Evolutionary conservation across 2,888 invertebrate species (phyloP).

Genomic region (Andrena marginata): DNA sequence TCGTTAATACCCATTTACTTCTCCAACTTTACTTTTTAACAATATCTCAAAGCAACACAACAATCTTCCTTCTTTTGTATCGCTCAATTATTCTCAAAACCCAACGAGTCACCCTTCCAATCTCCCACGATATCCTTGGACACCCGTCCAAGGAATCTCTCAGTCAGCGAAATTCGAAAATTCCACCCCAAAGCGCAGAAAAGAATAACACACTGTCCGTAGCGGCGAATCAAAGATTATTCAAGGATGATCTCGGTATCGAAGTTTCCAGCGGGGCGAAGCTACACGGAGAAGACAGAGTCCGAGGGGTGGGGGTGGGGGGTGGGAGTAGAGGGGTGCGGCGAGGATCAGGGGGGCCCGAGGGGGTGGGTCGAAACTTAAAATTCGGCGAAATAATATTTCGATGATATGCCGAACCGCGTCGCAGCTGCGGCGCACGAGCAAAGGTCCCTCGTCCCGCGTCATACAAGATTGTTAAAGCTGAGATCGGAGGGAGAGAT

Average conservation of each 20-base stretch:
- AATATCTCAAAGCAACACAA: no score
- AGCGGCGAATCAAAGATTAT: not conserved
- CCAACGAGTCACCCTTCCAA: no score
- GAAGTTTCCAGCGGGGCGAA: conserved; percentile 15
- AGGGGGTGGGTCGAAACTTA: conserved; percentile 62
- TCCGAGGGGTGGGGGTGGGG: no score
- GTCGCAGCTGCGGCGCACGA: conserved; percentile 81
- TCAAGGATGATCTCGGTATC: conserved; percentile 13
- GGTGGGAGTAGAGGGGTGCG: no score
- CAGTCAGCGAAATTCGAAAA: no score
- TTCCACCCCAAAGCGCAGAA: not conserved
- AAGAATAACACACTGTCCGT: not conserved
- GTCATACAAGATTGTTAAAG: conserved; percentile 83
- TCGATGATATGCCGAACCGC: conserved; percentile 82
- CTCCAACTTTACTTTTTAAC: no score
- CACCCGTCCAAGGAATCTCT: no score
- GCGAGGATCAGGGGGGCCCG: not conserved
- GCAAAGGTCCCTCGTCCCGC: conserved; percentile 77
- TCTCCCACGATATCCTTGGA: no score
- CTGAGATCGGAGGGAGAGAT: conserved; percentile 67
- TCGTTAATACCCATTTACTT: no score
- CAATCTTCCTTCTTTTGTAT: no score
- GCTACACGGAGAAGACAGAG: not conserved
- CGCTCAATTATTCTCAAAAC: no score
- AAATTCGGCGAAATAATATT: conserved; percentile 82